Evolutionary conservation across 2,113 vertebrate genomes (phyloP).

Genomic region (Pseudolaguvia tuberculata): DNA sequence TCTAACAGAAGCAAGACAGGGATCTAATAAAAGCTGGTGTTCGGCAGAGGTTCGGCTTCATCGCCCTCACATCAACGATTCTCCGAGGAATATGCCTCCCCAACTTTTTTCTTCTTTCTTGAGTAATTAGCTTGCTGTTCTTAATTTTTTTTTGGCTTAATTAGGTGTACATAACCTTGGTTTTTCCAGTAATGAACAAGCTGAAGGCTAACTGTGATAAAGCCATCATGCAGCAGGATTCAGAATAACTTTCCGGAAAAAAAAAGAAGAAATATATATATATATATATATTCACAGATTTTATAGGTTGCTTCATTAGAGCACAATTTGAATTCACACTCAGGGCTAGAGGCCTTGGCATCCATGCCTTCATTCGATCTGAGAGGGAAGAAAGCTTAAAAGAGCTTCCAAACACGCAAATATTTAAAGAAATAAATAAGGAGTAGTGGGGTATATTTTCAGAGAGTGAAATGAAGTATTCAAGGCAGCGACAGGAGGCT

Average conservation of each 20-base stretch:
- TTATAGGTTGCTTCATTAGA: conserved; percentile 15
- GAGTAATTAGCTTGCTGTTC: conserved; percentile 80
- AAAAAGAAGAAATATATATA: conserved; percentile 7
- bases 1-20: conserved; percentile 67
- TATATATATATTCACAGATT: not conserved
- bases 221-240: conserved; percentile 74
- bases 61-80: conserved; percentile 64
- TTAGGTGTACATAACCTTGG: conserved; percentile 83
- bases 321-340: not conserved
- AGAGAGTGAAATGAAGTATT: conserved; percentile 52
- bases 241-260: conserved; percentile 63
- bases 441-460: conserved; percentile 35
- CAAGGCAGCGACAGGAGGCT: conserved; percentile 52
- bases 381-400: not conserved
- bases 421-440: conserved; percentile 18
- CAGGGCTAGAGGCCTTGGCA: conserved; percentile 14
- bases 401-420: conserved; percentile 1
- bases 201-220: conserved; percentile 72
- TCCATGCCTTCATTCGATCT: not conserved
- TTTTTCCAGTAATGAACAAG: conserved; percentile 76
- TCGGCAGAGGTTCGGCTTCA: conserved; percentile 63
- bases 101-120: conserved; percentile 65
- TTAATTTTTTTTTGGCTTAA: conserved; percentile 75
- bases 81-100: conserved; percentile 74
- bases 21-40: conserved; percentile 68